A percentile compares a stretch with the other conserved stretches of the same genome.
Evolutionary conservation across 2,797 vertebrate genomes (phyloP).

Genomic region (Pelobates cultripes): DNA sequence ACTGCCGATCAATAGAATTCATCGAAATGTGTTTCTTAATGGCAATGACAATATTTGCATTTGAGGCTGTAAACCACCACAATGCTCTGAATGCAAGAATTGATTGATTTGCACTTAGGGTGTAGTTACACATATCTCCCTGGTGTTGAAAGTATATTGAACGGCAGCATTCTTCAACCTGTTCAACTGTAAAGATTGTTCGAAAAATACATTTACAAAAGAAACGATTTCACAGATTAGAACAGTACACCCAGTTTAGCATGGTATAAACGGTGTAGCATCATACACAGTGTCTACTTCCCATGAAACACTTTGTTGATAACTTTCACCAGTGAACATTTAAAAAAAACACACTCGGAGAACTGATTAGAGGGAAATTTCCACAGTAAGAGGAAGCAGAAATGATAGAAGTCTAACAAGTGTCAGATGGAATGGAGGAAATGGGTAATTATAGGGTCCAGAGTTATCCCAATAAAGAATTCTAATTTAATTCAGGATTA

Average conservation of each 20-base stretch:
- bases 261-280: no score
- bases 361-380: no score
- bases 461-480: not conserved
- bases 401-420: not conserved
- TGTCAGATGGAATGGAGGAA: not conserved
- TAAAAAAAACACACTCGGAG: no score
- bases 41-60: constrained; percentile 14
- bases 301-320: no score
- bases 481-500: not conserved
- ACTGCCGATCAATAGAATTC: constrained; percentile 13
- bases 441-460: constrained; percentile 15
- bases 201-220: no score
- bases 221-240: no score
- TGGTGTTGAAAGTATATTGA: not conserved
- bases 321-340: no score
- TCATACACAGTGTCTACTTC: no score
- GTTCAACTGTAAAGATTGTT: no score
- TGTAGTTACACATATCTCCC: no score
- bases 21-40: constrained; percentile 6
- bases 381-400: not conserved
- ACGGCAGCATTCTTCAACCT: not conserved
- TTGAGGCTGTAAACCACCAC: not conserved
- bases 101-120: not conserved
- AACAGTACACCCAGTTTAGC: no score
- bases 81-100: not conserved